Conservation (phyloP, 2,888 invertebrate species). For the Salticus scenicus region DNA sequence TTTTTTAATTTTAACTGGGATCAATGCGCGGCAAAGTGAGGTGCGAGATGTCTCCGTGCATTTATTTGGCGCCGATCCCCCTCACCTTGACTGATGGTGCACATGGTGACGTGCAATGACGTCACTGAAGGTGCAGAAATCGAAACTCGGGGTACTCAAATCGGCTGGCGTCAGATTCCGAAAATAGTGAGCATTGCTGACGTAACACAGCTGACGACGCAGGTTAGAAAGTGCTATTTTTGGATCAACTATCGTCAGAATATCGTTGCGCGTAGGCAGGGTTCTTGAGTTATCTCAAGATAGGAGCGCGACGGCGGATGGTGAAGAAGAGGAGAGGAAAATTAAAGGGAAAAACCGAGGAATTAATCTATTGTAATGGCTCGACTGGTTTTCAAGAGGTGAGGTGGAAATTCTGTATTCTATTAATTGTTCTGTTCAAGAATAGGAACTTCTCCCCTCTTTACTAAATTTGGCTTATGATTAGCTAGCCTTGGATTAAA, state of each 20-base stretch:
- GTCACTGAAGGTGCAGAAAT: conserved; percentile 38
- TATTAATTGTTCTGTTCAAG: no score
- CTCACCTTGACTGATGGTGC: conserved; percentile 21
- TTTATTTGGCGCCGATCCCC: conserved; percentile 48
- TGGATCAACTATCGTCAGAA: conserved; percentile 7
- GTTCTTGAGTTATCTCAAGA: neutral
- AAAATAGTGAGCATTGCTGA: conserved; percentile 54
- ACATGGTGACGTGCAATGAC: conserved; percentile 48
- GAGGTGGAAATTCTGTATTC: neutral
- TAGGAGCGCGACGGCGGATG: neutral
- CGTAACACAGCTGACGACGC: conserved; percentile 26
- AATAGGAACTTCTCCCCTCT: no score
- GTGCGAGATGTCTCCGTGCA: neutral
- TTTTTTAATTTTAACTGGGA: no score
- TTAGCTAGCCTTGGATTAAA: no score
- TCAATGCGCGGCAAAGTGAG: neutral
- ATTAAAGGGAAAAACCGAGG: neutral
- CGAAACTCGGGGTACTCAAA: conserved; percentile 54
- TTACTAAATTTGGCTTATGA: no score
- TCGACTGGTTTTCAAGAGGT: neutral
- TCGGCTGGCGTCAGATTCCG: conserved; percentile 51
- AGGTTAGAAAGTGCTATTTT: neutral
- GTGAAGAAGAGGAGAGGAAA: neutral
- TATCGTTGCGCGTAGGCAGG: neutral
- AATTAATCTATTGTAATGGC: neutral